Conservation (phyloP, 2,888 invertebrate genomes). For the Synergus japonicus region DNA sequence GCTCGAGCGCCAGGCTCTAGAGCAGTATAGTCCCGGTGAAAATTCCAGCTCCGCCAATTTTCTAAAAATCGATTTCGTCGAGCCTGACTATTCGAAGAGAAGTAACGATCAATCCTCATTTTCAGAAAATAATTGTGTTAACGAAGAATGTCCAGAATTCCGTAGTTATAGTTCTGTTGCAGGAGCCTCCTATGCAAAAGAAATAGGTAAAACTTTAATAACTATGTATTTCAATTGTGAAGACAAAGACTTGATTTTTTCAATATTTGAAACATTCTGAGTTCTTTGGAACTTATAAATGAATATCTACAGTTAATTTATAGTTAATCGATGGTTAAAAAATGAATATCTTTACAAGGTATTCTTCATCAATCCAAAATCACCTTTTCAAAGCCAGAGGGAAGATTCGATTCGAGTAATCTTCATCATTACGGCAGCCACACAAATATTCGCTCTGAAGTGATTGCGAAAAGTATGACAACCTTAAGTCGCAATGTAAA, state of each 20-base stretch:
- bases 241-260: not conserved
- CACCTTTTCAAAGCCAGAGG: slow-evolving; percentile 54
- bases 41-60: slow-evolving; percentile 39
- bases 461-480: slow-evolving; percentile 28
- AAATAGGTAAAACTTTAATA: not conserved
- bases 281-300: too few relatives aligned
- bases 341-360: slow-evolving; percentile 49
- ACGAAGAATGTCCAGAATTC: slow-evolving; percentile 54
- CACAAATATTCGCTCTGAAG: slow-evolving; percentile 24
- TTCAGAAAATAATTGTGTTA: slow-evolving; percentile 26
- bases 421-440: slow-evolving; percentile 32
- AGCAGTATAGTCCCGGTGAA: slow-evolving; percentile 68
- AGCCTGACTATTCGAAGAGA: slow-evolving; percentile 42
- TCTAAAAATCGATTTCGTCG: slow-evolving; percentile 25
- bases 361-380: slow-evolving; percentile 50
- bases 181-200: not conserved
- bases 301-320: not conserved
- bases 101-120: slow-evolving; percentile 48
- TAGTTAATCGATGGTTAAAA: not conserved
- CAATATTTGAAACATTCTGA: too few relatives aligned
- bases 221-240: not conserved
- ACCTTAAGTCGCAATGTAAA: slow-evolving; percentile 52
- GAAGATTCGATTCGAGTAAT: slow-evolving; percentile 44
- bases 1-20: slow-evolving; percentile 72
- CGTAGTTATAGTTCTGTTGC: slow-evolving; percentile 55